Evolutionary conservation across 2,888 invertebrate genomes (phyloP), one percentile per base, ranked within the genome.

Genomic region (Limnephilus lunatus): DNA sequence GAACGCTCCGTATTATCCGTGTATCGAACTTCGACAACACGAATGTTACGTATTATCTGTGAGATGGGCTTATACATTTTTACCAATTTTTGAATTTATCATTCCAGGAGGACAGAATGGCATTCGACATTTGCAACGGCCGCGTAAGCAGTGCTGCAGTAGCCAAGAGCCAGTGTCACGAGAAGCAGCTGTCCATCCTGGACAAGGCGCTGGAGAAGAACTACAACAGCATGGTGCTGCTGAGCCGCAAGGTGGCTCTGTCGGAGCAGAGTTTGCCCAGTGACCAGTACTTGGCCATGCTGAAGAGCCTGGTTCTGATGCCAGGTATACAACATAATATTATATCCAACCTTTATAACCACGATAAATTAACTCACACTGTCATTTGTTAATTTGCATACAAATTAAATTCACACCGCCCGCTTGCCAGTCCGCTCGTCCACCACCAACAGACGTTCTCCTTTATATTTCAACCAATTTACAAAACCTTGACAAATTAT

Each of bases 161-260:
- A 31, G 94, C 93, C 19, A 93, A 94, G 87, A 93, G 94, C 2
- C 94, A 94, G 12, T 94, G 94, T 83, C 91, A 85, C 25, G 96
- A 97, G 94, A 96, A 97, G 91, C 97, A 97, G 94, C 94, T 97
- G 87, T 95, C 97, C 19, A 97, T 97, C 85, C 94, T 97, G 12
- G 97, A 97, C 91, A 96, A 96, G 94, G 97, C 97, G 0, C 94
- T 97, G 9, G 95, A 95, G 48, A 95, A 95, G 85, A 97, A 97
- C 95, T 95, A 96, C 4, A 95, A 96, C 91, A 96, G 96, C 91
- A 96, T 96, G 85, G 94, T 94, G 90, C 95, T 97, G 35, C 95
- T 97, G 86, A 94, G 94, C 39, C 91, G 94, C 19, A 95, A 95
- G 85, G 94, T 95, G 25, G 94, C 94, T n/a, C 94, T 95, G 95